Conservation (phyloP, 2,888 invertebrate genomes). For the Oligia strigilis region DNA sequence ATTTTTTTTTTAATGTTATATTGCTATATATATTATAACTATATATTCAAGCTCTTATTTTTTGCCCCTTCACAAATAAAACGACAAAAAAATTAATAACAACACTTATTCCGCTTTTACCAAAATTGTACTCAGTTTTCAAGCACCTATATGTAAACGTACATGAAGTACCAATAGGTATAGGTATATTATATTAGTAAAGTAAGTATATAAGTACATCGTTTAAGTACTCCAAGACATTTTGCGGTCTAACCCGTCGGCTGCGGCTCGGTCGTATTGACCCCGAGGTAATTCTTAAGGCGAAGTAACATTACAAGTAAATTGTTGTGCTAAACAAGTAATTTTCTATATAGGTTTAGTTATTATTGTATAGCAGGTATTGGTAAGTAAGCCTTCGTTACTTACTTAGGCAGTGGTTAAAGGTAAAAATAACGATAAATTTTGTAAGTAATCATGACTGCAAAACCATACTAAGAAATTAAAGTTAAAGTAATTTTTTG, state of each 20-base stretch:
- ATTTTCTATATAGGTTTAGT: conserved; percentile 31
- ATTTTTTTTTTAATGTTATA: not conserved
- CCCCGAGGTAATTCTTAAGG: conserved; percentile 50
- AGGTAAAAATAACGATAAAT: not conserved
- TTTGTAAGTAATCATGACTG: not conserved
- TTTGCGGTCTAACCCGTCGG: conserved; percentile 54
- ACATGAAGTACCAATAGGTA: not conserved
- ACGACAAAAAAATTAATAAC: not conserved
- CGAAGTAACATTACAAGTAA: conserved; percentile 48
- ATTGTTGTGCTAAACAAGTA: conserved; percentile 52
- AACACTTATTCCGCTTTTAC: conserved; percentile 12
- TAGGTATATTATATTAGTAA: conserved; percentile 1
- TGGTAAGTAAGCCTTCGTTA: not conserved
- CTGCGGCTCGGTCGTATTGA: conserved; percentile 50
- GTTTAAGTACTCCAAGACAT: conserved; percentile 42
- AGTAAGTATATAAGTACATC: conserved; percentile 29
- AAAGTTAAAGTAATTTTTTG: not conserved
- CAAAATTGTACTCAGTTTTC: not conserved
- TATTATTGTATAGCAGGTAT: conserved; percentile 1
- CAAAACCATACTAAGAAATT: not conserved
- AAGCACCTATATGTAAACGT: not conserved
- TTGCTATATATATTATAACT: not conserved
- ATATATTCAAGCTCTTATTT: not conserved
- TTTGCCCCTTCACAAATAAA: no score
- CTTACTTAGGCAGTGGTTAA: not conserved